Conservation (phyloP, 2,888 invertebrate genomes). For the Cylindroiulus punctatus region DNA sequence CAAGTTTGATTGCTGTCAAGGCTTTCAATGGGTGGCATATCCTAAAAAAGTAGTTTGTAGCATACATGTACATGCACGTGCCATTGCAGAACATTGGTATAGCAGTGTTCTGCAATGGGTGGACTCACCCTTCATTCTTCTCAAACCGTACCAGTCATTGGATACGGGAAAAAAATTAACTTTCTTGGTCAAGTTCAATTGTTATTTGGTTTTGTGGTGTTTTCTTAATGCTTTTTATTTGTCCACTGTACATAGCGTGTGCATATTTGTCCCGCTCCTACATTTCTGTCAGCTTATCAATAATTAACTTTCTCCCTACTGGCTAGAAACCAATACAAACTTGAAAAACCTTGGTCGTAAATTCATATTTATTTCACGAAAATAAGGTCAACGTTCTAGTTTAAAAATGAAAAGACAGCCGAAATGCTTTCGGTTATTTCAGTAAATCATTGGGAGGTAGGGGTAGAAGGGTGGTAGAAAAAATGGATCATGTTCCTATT, state of each 20-base stretch:
- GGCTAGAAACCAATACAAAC: conserved; percentile 32
- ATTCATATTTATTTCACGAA: background rate
- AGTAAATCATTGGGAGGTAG: background rate
- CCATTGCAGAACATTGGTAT: background rate
- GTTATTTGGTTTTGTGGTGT: background rate
- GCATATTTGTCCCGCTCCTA: background rate
- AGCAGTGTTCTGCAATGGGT: too few species aligned
- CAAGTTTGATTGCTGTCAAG: background rate
- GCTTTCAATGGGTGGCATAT: background rate
- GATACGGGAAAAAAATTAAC: background rate
- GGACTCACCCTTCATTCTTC: background rate
- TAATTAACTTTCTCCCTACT: conserved; percentile 29
- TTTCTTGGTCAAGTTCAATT: conserved; percentile 42
- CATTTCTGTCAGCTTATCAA: conserved; percentile 14
- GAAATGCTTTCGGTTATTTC: background rate
- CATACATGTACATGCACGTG: background rate
- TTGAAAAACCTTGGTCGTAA: background rate
- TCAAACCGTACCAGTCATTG: background rate
- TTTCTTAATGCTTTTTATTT: background rate
- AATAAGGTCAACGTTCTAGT: conserved; percentile 38
- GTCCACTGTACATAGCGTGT: background rate
- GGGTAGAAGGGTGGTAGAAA: background rate
- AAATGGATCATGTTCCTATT: background rate
- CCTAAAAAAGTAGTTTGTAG: background rate
- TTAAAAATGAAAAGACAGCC: conserved; percentile 13